Conservation (phyloP, 2,888 invertebrate genomes). For the Nemurella pictetii region DNA sequence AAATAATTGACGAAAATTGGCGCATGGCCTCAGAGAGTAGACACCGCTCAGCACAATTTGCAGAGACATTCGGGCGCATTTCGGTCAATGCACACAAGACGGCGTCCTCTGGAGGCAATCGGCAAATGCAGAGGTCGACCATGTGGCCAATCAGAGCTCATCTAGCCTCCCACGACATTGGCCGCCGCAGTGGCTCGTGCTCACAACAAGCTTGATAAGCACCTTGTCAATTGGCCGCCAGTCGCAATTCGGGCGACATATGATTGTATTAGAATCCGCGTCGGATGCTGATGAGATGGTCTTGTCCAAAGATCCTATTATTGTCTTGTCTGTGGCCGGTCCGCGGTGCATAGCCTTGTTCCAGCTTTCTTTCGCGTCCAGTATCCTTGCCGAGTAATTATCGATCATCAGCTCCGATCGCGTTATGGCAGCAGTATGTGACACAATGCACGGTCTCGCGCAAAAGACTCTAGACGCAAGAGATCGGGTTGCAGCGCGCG, state of each 20-base stretch:
- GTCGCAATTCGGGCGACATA: neutral
- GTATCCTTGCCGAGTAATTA: neutral
- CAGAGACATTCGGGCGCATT: neutral
- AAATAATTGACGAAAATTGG: neutral
- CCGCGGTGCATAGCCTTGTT: neutral
- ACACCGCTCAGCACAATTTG: neutral
- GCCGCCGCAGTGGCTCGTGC: neutral
- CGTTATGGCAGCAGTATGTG: neutral
- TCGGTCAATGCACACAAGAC: neutral
- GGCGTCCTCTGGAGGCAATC: neutral
- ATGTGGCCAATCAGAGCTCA: neutral
- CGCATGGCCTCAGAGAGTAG: neutral
- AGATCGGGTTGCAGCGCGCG: too few relatives aligned
- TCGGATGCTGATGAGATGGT: neutral
- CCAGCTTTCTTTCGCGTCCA: neutral
- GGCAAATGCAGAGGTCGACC: neutral
- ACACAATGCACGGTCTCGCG: too few relatives aligned
- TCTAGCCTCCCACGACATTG: neutral
- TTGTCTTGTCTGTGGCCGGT: neutral
- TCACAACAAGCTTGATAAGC: neutral
- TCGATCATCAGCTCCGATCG: neutral
- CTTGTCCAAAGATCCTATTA: too few relatives aligned
- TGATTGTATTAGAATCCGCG: neutral
- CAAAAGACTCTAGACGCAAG: too few relatives aligned
- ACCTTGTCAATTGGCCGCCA: neutral